phyloP scores from a whole-genome alignment of 2,797 vertebrate species.

The Botia almorhae region DNA sequence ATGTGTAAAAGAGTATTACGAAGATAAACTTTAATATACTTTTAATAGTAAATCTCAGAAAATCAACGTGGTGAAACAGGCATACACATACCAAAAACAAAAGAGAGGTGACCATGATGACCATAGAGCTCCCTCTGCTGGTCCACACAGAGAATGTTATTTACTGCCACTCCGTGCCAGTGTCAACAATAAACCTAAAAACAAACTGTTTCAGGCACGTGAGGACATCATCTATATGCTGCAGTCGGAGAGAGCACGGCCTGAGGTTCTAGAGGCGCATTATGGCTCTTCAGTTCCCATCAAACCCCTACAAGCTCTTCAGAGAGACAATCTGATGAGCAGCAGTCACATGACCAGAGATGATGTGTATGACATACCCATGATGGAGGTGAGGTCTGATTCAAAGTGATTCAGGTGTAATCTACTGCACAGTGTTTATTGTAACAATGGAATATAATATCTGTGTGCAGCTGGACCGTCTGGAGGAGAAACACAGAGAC shows the following conservation, averaged over 20 bases:
- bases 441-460: neutral
- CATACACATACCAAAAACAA: too few relatives aligned
- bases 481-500: slow-evolving; percentile 93
- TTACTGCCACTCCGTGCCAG: neutral
- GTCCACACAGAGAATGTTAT: neutral
- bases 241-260: slow-evolving; percentile 84
- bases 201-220: slow-evolving; percentile 82
- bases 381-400: slow-evolving; percentile 83
- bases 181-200: neutral
- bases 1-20: too few relatives aligned
- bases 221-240: slow-evolving; percentile 94
- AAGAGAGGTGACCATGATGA: too few relatives aligned
- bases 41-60: too few relatives aligned
- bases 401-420: too few relatives aligned
- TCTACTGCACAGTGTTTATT: too few relatives aligned
- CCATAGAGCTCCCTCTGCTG: slow-evolving; percentile 53
- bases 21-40: too few relatives aligned
- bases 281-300: slow-evolving; percentile 85
- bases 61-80: too few relatives aligned
- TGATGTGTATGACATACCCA: slow-evolving; percentile 91
- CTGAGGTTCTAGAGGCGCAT: slow-evolving; percentile 88
- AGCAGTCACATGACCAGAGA: slow-evolving; percentile 73
- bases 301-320: slow-evolving; percentile 87
- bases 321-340: slow-evolving; percentile 84
- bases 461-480: slow-evolving; percentile 87